Evolutionary conservation across 2,797 vertebrate species (phyloP).

Genomic region (Crypturellus tataupa): DNA sequence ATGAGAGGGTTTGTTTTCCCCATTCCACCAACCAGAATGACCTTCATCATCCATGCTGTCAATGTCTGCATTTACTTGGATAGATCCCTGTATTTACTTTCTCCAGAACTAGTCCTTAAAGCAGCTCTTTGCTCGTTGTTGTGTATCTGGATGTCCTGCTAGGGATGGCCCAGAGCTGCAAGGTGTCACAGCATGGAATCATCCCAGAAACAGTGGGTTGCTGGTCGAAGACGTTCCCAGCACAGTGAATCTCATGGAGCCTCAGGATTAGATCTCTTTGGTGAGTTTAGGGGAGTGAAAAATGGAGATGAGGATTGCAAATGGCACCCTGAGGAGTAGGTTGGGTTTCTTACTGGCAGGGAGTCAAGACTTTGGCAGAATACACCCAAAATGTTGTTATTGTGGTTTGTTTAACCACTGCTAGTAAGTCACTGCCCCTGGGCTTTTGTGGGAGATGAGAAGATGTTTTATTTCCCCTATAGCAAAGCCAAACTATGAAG

Average conservation of each 20-base stretch:
- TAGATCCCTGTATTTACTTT: background rate
- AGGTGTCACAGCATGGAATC: background rate
- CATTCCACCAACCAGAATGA: background rate
- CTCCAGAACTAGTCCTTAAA: background rate
- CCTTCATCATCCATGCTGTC: background rate
- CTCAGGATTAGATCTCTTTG: background rate
- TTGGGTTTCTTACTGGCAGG: constrained; percentile 52
- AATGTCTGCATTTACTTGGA: background rate
- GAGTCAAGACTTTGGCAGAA: background rate
- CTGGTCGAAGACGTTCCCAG: constrained; percentile 11
- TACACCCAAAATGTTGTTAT: constrained; percentile 41
- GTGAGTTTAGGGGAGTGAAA: background rate
- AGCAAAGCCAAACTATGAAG: background rate
- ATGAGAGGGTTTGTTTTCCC: background rate
- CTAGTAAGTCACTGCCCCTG: background rate
- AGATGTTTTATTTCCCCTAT: background rate
- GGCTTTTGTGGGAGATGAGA: background rate
- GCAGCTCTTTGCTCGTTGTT: background rate
- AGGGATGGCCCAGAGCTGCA: background rate
- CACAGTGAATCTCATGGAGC: background rate
- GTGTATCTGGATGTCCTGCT: background rate
- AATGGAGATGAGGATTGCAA: constrained; percentile 52
- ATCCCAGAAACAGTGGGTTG: rapidly evolving
- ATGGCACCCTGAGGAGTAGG: constrained; percentile 58
- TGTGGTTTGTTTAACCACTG: constrained; percentile 30